Conservation (phyloP, 2,888 invertebrate species). For the Dasysyrphus tricinctus region DNA sequence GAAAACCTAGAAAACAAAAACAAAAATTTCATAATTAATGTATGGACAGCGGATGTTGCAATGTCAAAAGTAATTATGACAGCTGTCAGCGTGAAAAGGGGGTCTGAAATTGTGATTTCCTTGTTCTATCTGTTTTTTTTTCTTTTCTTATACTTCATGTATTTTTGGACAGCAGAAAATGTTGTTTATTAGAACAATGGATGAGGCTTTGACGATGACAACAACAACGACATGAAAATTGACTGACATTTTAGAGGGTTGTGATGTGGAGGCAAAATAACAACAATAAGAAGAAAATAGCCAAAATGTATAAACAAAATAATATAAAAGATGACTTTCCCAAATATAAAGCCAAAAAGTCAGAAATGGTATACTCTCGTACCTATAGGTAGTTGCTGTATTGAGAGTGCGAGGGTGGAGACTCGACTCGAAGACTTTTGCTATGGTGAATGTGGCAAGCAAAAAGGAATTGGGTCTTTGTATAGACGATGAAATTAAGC, state of each 20-base stretch:
- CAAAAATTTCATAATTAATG: constrained; percentile 56
- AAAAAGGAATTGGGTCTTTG: constrained; percentile 71
- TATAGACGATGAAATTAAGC: constrained; percentile 74
- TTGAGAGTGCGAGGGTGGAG: background rate
- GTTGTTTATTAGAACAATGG: constrained; percentile 73
- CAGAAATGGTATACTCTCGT: constrained; percentile 38
- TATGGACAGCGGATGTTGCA: constrained; percentile 76
- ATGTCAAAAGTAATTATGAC: constrained; percentile 84
- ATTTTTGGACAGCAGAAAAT: constrained; percentile 48
- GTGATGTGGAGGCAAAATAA: constrained; percentile 8
- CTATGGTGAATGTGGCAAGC: constrained; percentile 41
- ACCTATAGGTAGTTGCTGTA: background rate
- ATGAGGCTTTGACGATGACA: constrained; percentile 50
- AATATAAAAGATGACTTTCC: constrained; percentile 38
- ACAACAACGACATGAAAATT: constrained; percentile 34
- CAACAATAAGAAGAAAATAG: constrained; percentile 11
- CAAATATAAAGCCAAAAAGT: constrained; percentile 46
- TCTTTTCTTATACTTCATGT: background rate
- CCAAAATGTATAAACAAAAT: constrained; percentile 53
- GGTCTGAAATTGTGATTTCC: constrained; percentile 58
- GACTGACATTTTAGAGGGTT: constrained; percentile 15
- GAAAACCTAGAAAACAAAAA: constrained; percentile 11
- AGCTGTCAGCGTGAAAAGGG: constrained; percentile 81
- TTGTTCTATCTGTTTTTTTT: constrained; percentile 8
- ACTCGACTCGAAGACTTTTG: background rate